Conservation (phyloP, 2,797 vertebrate species). For the Alca torda region DNA sequence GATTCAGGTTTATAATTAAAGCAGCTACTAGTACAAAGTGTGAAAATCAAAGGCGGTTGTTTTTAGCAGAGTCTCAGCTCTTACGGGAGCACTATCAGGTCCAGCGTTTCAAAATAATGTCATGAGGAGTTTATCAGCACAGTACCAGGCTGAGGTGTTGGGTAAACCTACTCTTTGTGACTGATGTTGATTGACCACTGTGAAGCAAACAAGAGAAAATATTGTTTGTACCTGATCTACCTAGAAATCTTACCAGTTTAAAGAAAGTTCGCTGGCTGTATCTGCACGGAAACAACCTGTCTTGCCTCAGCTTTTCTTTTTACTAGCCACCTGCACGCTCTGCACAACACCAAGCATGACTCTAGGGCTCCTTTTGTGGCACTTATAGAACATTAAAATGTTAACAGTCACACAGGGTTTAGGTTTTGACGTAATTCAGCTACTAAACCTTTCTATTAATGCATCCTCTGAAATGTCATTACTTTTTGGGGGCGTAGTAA, state of each 20-base stretch:
- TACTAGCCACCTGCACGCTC: background rate
- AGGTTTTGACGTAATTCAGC: background rate
- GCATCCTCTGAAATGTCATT: background rate
- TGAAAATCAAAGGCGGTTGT: background rate
- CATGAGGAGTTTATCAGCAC: background rate
- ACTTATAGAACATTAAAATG: background rate
- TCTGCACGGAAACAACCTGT: background rate
- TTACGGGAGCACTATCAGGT: background rate
- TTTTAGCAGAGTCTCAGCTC: background rate
- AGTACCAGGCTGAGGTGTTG: background rate
- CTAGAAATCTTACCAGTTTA: background rate
- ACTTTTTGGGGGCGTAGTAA: background rate
- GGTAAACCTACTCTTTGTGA: background rate
- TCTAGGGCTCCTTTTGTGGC: background rate
- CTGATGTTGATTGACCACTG: background rate
- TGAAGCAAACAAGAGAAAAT: background rate
- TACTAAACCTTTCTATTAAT: background rate
- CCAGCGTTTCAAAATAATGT: background rate
- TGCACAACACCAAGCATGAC: background rate
- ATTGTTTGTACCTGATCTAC: background rate
- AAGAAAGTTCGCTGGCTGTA: background rate
- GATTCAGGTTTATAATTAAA: slow-evolving; percentile 7
- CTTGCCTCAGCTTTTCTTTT: background rate
- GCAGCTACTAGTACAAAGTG: background rate
- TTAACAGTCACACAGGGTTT: background rate